Evolutionary conservation across 92 coral and sea anemone species (phyloP).

Genomic region (Paramuricea clavata): DNA sequence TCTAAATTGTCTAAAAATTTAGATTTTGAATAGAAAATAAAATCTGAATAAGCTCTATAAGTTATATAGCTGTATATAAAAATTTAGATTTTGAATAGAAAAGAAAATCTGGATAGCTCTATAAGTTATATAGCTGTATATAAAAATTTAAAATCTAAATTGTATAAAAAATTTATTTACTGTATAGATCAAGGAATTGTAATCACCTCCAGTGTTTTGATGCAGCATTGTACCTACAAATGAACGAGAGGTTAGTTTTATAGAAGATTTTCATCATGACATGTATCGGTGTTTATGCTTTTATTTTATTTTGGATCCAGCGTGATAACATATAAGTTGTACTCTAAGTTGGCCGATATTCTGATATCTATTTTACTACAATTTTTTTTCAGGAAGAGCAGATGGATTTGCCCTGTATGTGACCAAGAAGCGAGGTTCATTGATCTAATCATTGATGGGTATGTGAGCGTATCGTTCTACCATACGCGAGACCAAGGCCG

Average conservation of each 20-base stretch:
- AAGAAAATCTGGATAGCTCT: too few species aligned
- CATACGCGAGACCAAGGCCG: too few species aligned
- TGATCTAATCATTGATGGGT: slow-evolving; percentile 94
- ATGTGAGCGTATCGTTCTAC: too few species aligned
- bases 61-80: background rate
- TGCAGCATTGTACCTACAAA: slow-evolving; percentile 93
- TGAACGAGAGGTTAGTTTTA: slow-evolving; percentile 93
- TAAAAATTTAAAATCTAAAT: background rate
- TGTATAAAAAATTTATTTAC: background rate
- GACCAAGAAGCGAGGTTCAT: slow-evolving; percentile 90
- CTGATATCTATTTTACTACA: too few species aligned
- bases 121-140: too few species aligned
- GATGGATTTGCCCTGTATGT: slow-evolving; percentile 98
- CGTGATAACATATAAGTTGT: background rate
- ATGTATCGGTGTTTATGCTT: background rate
- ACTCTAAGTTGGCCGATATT: too few species aligned
- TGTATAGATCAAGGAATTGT: slow-evolving; percentile 82
- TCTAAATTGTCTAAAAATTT: too few species aligned
- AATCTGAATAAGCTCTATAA: too few species aligned
- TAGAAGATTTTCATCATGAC: background rate
- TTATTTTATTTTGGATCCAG: background rate
- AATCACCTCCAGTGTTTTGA: slow-evolving; percentile 97
- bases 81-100: too few species aligned
- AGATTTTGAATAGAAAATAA: too few species aligned
- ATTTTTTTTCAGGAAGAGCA: slow-evolving; percentile 86